Conservation (phyloP, 35 echinoderm and acorn worm species). For the Eucidaris tribuloides region DNA sequence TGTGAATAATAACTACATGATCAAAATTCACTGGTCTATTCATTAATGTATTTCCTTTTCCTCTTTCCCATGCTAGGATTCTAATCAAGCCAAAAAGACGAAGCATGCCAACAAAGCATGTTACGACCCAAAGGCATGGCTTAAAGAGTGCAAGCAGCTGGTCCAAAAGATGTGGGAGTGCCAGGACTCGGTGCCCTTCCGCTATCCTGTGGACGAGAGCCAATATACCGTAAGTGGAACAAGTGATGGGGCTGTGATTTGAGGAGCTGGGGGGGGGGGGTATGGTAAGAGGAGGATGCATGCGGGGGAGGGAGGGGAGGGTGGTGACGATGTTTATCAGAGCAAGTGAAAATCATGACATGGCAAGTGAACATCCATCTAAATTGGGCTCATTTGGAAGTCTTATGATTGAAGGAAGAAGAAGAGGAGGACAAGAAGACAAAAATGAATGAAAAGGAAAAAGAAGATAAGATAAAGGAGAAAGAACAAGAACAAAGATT, state of each 20-base stretch:
- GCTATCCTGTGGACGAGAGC: conserved; percentile 70
- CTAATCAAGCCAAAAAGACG: conserved; percentile 53
- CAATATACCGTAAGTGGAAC: conserved; percentile 61
- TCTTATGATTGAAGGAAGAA: too few relatives aligned
- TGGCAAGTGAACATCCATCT: background rate
- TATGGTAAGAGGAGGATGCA: background rate
- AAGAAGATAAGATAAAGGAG: too few relatives aligned
- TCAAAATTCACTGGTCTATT: too few relatives aligned
- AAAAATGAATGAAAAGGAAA: too few relatives aligned
- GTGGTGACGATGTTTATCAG: too few relatives aligned
- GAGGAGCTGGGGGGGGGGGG: background rate
- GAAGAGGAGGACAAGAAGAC: too few relatives aligned
- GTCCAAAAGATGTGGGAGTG: conserved; percentile 81
- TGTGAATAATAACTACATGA: too few relatives aligned
- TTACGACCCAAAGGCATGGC: conserved; percentile 87
- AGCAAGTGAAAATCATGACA: background rate
- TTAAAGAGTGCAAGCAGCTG: conserved; percentile 60
- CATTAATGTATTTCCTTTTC: too few relatives aligned
- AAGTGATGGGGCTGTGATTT: too few relatives aligned
- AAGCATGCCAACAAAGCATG: conserved; percentile 42
- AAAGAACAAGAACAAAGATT: too few relatives aligned
- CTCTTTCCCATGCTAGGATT: too few relatives aligned
- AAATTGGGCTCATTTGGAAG: too few relatives aligned
- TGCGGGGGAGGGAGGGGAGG: background rate
- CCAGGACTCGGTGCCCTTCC: conserved; percentile 82